Percentiles rank a stretch among this genome's conserved stretches.
Conservation (phyloP, 2,888 invertebrate species). For the Caenorhabditis sp. region DNA sequence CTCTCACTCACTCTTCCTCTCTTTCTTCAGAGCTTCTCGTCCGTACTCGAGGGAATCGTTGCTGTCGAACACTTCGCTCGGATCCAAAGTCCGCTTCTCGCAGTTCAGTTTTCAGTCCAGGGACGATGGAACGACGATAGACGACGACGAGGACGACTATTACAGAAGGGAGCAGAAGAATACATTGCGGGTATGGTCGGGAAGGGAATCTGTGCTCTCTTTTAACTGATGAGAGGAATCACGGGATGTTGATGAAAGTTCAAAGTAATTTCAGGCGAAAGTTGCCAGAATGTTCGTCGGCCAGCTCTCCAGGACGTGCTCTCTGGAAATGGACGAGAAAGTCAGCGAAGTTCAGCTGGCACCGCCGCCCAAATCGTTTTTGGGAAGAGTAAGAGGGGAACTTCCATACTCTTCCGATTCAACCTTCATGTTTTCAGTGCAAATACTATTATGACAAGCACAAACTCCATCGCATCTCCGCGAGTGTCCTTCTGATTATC, state of each 20-base stretch:
- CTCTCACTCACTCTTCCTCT: background rate
- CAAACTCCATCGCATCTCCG: constrained; percentile 70
- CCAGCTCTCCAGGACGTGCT: constrained; percentile 42
- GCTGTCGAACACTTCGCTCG: constrained; percentile 63
- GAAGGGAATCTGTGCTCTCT: no score
- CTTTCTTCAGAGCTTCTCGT: constrained; percentile 59
- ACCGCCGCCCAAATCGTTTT: constrained; percentile 37
- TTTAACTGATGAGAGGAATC: background rate
- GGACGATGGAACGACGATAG: constrained; percentile 49
- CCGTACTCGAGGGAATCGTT: constrained; percentile 60
- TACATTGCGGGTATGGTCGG: constrained; percentile 24
- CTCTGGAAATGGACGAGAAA: constrained; percentile 34
- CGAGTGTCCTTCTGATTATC: constrained; percentile 73
- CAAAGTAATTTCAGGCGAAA: constrained; percentile 21
- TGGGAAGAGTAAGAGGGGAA: constrained; percentile 54
- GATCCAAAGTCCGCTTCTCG: constrained; percentile 62
- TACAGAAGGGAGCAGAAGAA: constrained; percentile 43
- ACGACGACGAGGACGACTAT: constrained; percentile 39
- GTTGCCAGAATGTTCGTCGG: constrained; percentile 53
- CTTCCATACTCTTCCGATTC: background rate
- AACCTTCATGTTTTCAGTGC: constrained; percentile 52
- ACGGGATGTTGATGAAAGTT: background rate
- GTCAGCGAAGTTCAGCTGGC: background rate
- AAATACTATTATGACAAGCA: constrained; percentile 75
- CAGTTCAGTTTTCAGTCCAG: constrained; percentile 57